A percentile compares a stretch with the other conserved stretches of the same genome.
Conservation (phyloP, 2,797 vertebrate genomes). For the Eptatretus atami region DNA sequence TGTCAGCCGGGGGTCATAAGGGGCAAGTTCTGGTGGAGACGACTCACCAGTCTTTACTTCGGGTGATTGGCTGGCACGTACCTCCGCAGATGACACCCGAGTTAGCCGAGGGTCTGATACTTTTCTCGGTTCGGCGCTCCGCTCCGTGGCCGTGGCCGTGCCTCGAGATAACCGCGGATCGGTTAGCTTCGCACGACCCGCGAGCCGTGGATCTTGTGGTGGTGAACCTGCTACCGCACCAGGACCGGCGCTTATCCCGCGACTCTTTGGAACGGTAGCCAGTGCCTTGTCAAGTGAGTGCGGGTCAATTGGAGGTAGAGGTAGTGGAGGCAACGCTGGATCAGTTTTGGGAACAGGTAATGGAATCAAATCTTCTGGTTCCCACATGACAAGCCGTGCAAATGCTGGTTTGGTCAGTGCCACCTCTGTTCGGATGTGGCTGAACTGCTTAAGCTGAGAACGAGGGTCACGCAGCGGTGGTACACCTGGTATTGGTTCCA, state of each 20-base stretch:
- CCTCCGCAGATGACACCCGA: constrained; percentile 11
- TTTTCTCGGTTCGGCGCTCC: constrained; percentile 28
- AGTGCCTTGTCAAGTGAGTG: background rate
- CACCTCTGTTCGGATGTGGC: constrained; percentile 65
- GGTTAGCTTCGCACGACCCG: constrained; percentile 21
- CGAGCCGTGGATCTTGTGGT: constrained; percentile 12
- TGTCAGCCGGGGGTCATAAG: constrained; percentile 49
- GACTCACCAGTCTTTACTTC: background rate
- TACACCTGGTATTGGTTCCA: constrained; percentile 38
- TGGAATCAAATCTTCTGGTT: constrained; percentile 56
- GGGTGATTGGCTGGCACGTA: too few species aligned
- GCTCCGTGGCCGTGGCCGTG: background rate
- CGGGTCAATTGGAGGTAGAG: constrained; percentile 9
- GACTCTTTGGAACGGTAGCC: background rate
- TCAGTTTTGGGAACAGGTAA: constrained; percentile 50
- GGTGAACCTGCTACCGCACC: constrained; percentile 10
- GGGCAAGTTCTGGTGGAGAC: constrained; percentile 17
- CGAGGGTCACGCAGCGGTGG: constrained; percentile 33
- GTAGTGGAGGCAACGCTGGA: constrained; percentile 30
- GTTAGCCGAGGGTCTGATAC: constrained; percentile 18
- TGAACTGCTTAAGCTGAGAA: constrained; percentile 50
- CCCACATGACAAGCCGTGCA: constrained; percentile 44
- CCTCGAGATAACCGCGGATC: constrained; percentile 31
- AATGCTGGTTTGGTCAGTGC: constrained; percentile 34
- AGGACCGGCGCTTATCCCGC: constrained; percentile 20